phyloP scores from a whole-genome alignment of 2,113 vertebrate genomes.

The Cricetomys ansorgei region DNA sequence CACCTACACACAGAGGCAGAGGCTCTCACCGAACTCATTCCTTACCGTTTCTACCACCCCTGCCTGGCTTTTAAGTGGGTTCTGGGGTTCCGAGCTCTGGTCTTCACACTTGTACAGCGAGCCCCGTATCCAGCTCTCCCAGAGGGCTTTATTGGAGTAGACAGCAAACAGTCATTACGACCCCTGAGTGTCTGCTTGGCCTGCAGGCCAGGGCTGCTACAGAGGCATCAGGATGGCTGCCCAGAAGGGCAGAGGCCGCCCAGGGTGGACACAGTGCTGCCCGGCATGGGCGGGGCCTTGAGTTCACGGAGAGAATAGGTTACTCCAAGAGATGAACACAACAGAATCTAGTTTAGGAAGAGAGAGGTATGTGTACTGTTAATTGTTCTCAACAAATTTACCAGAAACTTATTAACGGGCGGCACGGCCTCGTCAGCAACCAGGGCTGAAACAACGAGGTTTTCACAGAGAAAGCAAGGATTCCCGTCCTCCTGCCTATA shows the following conservation, averaged over 20 bases:
- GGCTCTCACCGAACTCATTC: background rate
- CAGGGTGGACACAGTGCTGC: background rate
- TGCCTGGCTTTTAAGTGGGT: background rate
- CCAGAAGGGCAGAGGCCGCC: too few relatives aligned
- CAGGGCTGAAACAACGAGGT: too few relatives aligned
- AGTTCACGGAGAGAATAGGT: too few relatives aligned
- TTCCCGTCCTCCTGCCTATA: background rate
- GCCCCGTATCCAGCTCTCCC: too few relatives aligned
- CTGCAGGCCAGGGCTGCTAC: background rate
- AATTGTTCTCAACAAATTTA: background rate
- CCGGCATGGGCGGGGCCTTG: background rate
- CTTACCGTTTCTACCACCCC: background rate
- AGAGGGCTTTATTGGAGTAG: background rate
- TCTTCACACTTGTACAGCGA: background rate
- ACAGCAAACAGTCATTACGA: accelerated
- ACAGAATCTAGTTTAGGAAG: background rate
- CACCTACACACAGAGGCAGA: background rate
- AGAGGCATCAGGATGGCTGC: background rate
- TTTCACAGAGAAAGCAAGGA: background rate
- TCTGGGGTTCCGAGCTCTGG: background rate
- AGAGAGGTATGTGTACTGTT: accelerated
- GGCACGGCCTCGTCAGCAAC: background rate
- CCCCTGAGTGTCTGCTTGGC: accelerated
- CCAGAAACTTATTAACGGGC: background rate
- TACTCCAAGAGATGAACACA: too few relatives aligned